Evolutionary conservation across 2,888 invertebrate genomes (phyloP).

Genomic region (Microctonus hyperodae): DNA sequence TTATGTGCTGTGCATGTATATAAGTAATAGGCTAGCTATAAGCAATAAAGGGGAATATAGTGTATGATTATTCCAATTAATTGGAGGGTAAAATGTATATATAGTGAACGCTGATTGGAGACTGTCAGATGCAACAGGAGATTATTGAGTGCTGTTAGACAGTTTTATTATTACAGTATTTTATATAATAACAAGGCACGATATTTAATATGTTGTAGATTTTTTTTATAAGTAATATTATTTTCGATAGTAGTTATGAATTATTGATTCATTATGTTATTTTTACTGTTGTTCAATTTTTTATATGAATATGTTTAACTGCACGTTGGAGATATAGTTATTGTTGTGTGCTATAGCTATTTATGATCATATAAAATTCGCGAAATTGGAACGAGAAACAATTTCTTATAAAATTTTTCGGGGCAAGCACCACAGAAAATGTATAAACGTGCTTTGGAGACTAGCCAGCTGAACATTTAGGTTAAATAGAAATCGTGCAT

Average conservation of each 20-base stretch:
- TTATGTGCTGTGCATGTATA: background rate
- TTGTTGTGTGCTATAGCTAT: background rate
- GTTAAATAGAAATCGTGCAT: slow-evolving; percentile 39
- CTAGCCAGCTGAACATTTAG: slow-evolving; percentile 48
- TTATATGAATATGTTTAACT: background rate
- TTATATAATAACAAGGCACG: background rate
- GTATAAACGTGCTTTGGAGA: slow-evolving; percentile 47
- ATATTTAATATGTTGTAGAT: background rate
- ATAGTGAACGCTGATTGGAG: background rate
- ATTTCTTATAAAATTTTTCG: slow-evolving; percentile 38
- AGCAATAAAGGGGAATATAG: background rate
- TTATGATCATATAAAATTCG: background rate
- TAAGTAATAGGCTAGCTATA: background rate
- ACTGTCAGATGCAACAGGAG: background rate
- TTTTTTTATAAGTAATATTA: too few species aligned
- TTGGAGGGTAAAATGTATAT: background rate
- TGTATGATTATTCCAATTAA: slow-evolving; percentile 16
- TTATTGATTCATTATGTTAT: too few species aligned
- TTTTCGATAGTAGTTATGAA: too few species aligned
- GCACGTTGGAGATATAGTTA: background rate
- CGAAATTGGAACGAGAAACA: slow-evolving; percentile 34
- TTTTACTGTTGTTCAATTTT: too few species aligned
- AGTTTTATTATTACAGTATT: background rate
- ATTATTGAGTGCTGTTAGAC: slow-evolving; percentile 1
- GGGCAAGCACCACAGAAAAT: slow-evolving; percentile 32